These are phyloP conservation scores for Corythornis leucogaster DNA, from an alignment of 2,797 vertebrate species.

Conservation along the genomic window DNA sequence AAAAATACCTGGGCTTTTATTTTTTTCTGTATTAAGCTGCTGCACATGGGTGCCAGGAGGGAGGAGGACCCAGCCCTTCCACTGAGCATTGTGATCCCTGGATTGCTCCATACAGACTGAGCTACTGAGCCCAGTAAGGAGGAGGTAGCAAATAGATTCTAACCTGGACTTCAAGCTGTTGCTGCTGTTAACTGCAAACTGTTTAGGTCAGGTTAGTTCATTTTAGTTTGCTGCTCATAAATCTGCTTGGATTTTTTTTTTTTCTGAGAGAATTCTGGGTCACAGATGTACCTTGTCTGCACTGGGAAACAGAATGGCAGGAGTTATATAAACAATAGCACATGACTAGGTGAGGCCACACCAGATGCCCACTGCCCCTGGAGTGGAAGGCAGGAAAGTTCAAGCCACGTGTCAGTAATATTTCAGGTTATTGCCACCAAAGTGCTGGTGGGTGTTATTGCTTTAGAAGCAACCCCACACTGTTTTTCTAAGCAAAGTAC, in stretches of 20 bases:
- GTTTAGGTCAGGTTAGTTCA: background rate
- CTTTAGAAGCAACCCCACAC: background rate
- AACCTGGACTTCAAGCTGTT: background rate
- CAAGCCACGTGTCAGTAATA: background rate
- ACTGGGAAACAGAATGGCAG: background rate
- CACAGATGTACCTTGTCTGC: background rate
- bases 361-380: background rate
- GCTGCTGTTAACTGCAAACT: background rate
- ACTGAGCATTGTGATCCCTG: fast-evolving
- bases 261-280: background rate
- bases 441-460: background rate
- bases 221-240: background rate
- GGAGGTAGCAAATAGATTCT: background rate
- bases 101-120: background rate
- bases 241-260: background rate
- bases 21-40: background rate
- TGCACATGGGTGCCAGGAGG: background rate
- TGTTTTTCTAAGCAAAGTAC: background rate
- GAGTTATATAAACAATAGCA: background rate
- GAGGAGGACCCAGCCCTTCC: background rate
- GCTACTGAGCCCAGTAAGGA: background rate
- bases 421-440: background rate
- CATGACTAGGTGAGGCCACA: background rate
- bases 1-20: background rate
- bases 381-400: background rate